Conservation (phyloP, 2,113 vertebrate genomes). For the Eira barbara region DNA sequence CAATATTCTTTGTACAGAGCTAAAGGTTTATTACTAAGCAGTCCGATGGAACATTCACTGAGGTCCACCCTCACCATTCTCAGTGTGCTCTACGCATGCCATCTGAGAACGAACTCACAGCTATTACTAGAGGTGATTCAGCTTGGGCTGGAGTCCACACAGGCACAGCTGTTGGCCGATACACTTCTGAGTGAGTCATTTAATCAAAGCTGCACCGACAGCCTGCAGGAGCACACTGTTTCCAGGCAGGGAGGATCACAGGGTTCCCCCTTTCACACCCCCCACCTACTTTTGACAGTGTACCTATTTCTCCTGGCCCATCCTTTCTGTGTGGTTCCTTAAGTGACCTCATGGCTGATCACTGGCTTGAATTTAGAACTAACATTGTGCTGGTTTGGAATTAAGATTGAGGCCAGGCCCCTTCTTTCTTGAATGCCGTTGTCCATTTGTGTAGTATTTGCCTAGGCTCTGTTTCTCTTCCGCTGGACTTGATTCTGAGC, state of each 20-base stretch:
- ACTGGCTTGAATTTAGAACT: background rate
- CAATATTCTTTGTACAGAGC: background rate
- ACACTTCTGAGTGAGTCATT: background rate
- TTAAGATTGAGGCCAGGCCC: background rate
- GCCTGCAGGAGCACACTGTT: no score
- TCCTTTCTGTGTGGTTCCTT: background rate
- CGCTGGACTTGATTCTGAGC: slow-evolving; percentile 1
- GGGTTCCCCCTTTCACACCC: background rate
- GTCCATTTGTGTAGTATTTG: background rate
- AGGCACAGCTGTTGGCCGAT: background rate
- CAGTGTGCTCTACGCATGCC: background rate
- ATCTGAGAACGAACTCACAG: background rate
- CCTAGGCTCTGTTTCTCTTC: background rate
- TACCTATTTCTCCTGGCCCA: background rate
- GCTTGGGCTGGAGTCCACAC: background rate
- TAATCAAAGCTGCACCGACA: background rate
- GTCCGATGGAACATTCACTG: background rate
- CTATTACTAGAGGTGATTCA: background rate
- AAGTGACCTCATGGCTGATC: background rate
- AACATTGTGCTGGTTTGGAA: background rate
- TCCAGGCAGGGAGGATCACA: background rate
- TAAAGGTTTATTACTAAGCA: background rate
- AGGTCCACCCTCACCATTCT: background rate
- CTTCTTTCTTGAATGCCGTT: background rate
- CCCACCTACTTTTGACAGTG: background rate